A percentile compares a stretch with the other conserved stretches of the same genome.
Evolutionary conservation across 2,113 vertebrate genomes (phyloP).

Genomic region (Seriola aureovittata): DNA sequence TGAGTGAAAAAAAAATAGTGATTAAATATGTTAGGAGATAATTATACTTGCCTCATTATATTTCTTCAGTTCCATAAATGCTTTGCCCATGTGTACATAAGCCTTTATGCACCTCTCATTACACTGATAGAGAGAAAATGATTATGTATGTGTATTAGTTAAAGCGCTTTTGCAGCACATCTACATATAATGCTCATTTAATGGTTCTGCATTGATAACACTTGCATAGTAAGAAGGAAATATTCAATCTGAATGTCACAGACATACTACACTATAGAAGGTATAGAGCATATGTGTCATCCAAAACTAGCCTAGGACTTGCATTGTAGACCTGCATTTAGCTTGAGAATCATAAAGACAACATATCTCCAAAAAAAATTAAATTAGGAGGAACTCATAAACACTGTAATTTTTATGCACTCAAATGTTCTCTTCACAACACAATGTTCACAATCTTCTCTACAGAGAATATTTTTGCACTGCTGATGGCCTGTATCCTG

Average conservation of each 20-base stretch:
- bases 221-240: not conserved
- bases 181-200: slow-evolving; percentile 33
- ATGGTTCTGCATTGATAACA: slow-evolving; percentile 14
- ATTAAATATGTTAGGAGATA: slow-evolving; percentile 35
- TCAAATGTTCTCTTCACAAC: not conserved
- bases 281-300: slow-evolving; percentile 4
- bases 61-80: slow-evolving; percentile 86
- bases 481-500: not conserved
- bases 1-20: not conserved
- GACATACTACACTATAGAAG: not conserved
- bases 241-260: slow-evolving; percentile 17
- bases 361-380: not conserved
- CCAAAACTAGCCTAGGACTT: not conserved
- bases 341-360: not conserved
- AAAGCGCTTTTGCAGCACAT: slow-evolving; percentile 14
- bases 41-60: slow-evolving; percentile 85
- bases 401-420: not conserved
- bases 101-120: slow-evolving; percentile 90
- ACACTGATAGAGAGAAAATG: slow-evolving; percentile 85
- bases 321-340: not conserved
- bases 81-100: slow-evolving; percentile 92
- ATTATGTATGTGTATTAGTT: slow-evolving; percentile 16
- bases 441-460: slow-evolving; percentile 15
- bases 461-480: slow-evolving; percentile 3
- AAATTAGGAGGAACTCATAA: slow-evolving; percentile 4